A percentile compares a stretch with the other conserved stretches of the same genome.
Conservation (phyloP, 2,888 invertebrate species). For the Tetanocera ferruginea region DNA sequence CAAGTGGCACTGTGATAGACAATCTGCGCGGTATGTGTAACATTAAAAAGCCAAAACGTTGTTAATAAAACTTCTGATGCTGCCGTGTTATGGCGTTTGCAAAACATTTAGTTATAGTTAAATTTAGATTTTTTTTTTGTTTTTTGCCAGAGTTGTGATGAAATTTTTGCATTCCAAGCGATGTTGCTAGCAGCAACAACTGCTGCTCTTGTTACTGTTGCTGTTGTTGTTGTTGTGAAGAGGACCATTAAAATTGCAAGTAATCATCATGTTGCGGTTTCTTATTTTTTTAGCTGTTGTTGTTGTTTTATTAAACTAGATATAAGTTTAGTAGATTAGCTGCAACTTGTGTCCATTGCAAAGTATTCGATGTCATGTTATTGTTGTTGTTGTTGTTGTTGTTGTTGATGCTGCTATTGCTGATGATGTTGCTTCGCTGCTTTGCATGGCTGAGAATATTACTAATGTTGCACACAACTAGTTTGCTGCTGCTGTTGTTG, state of each 20-base stretch:
- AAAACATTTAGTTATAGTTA: not conserved
- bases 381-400: not conserved
- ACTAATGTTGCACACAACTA: not conserved
- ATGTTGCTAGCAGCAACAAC: not conserved
- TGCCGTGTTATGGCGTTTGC: not conserved
- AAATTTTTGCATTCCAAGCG: conserved; percentile 23
- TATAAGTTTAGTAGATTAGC: conserved; percentile 25
- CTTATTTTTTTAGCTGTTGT: conserved; percentile 49
- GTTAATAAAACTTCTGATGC: not conserved
- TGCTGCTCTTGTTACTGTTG: not conserved
- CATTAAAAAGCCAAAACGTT: not conserved
- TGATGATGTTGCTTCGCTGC: not conserved
- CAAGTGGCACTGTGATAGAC: not conserved
- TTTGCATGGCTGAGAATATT: conserved; percentile 23
- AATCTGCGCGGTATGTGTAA: not conserved
- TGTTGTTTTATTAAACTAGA: not conserved
- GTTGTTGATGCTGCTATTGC: not conserved
- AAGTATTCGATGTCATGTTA: not conserved
- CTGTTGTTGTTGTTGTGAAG: not conserved
- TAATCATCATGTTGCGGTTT: conserved; percentile 61
- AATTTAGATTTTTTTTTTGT: not conserved
- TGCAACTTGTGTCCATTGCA: conserved; percentile 41
- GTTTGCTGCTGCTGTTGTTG: not conserved
- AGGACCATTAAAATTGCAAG: conserved; percentile 44
- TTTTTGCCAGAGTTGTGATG: conserved; percentile 2